phyloP scores from a whole-genome alignment of 2,888 invertebrate species.

The Hoplodrina blanda region DNA sequence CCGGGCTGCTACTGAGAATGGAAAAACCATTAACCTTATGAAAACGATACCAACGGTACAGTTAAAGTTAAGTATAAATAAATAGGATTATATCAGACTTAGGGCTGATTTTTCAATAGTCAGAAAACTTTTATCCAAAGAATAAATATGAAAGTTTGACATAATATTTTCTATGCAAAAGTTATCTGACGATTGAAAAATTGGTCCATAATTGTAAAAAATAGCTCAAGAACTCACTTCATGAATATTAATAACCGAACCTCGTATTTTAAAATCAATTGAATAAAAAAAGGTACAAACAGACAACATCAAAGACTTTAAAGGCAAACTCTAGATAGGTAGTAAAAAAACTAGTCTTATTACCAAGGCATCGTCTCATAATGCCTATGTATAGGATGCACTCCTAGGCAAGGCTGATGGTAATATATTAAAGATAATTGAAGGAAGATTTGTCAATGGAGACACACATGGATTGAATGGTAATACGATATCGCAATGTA shows the following conservation, averaged over 20 bases:
- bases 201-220: neutral
- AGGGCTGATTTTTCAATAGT: no score
- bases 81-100: neutral
- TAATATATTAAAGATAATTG: slow-evolving; percentile 28
- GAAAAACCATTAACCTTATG: neutral
- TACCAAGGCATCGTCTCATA: slow-evolving; percentile 36
- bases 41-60: neutral
- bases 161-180: no score
- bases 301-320: slow-evolving; percentile 22
- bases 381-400: slow-evolving; percentile 31
- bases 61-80: no score
- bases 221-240: slow-evolving; percentile 2
- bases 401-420: slow-evolving; percentile 6
- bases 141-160: no score
- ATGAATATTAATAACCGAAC: slow-evolving; percentile 35
- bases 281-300: slow-evolving; percentile 27
- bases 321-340: slow-evolving; percentile 14
- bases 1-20: no score
- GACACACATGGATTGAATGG: slow-evolving; percentile 29
- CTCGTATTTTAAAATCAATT: slow-evolving; percentile 5
- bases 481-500: slow-evolving; percentile 38
- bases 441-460: slow-evolving; percentile 40
- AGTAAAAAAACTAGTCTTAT: slow-evolving; percentile 34
- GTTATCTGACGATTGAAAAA: no score
- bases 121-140: no score